A percentile compares a stretch with the other conserved stretches of the same genome.
These are phyloP conservation scores for Orbicella faveolata DNA, from an alignment of 64 coral and sea anemone genomes.

Conservation along the genomic window DNA sequence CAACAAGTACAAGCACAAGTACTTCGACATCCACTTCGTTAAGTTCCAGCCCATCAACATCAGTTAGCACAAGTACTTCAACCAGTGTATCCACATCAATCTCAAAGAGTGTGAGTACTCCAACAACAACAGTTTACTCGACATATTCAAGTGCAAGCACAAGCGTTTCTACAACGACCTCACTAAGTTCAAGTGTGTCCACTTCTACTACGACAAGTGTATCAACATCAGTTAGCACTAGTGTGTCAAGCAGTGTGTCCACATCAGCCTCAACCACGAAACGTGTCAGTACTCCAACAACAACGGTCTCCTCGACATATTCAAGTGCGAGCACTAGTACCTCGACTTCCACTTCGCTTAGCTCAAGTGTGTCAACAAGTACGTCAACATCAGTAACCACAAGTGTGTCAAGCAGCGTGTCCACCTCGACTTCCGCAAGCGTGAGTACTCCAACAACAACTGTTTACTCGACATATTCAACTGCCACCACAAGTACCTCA, in stretches of 20 bases:
- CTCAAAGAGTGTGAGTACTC: not conserved
- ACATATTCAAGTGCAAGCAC: not conserved
- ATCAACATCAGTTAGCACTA: not conserved
- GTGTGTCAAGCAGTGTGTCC: not conserved
- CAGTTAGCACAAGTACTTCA: no score
- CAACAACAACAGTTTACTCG: not conserved
- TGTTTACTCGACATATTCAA: not conserved
- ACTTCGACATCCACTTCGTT: constrained; percentile 12
- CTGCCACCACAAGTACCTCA: not conserved
- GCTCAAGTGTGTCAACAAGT: not conserved
- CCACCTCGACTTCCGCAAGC: not conserved
- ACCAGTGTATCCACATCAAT: not conserved
- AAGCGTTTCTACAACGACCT: not conserved
- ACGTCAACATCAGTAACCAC: not conserved
- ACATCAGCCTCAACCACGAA: not conserved
- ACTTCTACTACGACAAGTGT: constrained; percentile 9
- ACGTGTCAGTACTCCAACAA: not conserved
- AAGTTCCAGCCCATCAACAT: not conserved
- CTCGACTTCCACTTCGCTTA: not conserved
- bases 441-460: not conserved
- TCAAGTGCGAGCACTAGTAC: not conserved
- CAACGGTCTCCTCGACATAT: not conserved
- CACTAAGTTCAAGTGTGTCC: not conserved
- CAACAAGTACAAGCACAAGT: constrained; percentile 4
- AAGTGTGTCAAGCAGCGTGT: not conserved